Evolutionary conservation across 2,888 invertebrate genomes (phyloP).

Genomic region (Andrena hattorfiana): DNA sequence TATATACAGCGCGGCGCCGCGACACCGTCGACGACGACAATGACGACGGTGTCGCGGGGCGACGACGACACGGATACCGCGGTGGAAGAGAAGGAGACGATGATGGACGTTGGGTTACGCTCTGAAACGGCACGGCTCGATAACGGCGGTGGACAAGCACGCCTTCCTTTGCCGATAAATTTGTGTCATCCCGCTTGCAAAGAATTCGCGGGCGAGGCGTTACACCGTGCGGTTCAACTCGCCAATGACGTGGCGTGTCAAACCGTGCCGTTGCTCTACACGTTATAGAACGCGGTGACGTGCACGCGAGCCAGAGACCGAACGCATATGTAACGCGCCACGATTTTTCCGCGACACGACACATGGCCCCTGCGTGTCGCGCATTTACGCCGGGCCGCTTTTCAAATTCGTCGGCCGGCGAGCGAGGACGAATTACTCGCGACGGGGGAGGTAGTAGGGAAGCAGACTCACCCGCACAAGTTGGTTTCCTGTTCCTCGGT

Average conservation of each 20-base stretch:
- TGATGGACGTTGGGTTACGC: conserved; percentile 30
- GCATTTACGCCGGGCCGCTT: conserved; percentile 7
- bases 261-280: conserved; percentile 33
- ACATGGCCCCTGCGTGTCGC: conserved; percentile 30
- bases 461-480: conserved; percentile 81
- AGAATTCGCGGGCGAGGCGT: conserved; percentile 18
- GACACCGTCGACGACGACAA: not conserved
- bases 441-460: not conserved
- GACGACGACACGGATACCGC: not conserved
- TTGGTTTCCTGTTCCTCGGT: conserved; percentile 85
- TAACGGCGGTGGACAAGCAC: conserved; percentile 47
- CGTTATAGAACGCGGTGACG: conserved; percentile 31
- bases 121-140: conserved; percentile 60
- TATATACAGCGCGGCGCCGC: conserved; percentile 43
- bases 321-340: conserved; percentile 30
- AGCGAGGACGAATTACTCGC: not conserved
- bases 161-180: conserved; percentile 51
- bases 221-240: conserved; percentile 39
- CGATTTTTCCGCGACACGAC: conserved; percentile 22
- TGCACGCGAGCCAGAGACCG: conserved; percentile 19
- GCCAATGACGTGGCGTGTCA: conserved; percentile 60
- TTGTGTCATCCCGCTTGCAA: conserved; percentile 26
- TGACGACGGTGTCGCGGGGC: not conserved
- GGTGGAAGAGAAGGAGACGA: conserved; percentile 17
- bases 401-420: not conserved